Conservation (phyloP, 2,888 invertebrate genomes). For the Cheilosia grossa region DNA sequence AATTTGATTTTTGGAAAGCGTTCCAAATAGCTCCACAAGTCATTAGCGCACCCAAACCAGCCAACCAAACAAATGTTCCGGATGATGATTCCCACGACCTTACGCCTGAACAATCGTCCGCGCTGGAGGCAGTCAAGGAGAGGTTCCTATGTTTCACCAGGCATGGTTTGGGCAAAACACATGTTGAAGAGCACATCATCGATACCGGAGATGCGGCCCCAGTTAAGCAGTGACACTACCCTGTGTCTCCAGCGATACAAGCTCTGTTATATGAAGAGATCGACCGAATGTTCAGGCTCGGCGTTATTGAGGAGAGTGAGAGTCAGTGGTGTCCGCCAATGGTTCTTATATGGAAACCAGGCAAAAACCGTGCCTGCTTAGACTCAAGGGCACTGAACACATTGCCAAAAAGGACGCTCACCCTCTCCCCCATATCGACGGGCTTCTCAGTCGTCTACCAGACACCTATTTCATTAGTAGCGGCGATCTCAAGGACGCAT, state of each 20-base stretch:
- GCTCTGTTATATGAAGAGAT: no score
- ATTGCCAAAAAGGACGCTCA: slow-evolving; percentile 10
- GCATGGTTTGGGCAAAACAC: slow-evolving; percentile 31
- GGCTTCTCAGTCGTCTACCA: no score
- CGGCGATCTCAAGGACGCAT: no score
- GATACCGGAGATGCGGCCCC: no score
- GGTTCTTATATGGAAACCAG: slow-evolving; percentile 75
- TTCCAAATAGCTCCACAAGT: not conserved
- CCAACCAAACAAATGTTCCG: not conserved
- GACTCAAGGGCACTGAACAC: not conserved
- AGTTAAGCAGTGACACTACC: no score
- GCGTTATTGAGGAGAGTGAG: slow-evolving; percentile 58
- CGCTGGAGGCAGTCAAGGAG: not conserved
- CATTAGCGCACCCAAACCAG: no score
- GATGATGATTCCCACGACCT: not conserved
- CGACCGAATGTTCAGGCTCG: slow-evolving; percentile 45
- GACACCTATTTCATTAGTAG: no score
- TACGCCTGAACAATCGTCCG: not conserved
- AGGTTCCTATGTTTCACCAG: not conserved
- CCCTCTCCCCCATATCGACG: no score
- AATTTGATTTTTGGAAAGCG: not conserved
- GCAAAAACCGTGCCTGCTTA: not conserved
- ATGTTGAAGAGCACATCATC: no score
- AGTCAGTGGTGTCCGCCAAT: slow-evolving; percentile 78
- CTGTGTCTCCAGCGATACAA: no score